Percentiles rank a stretch among this genome's conserved stretches.
Evolutionary conservation across 2,113 vertebrate genomes (phyloP).

Genomic region (Bettongia penicillata): DNA sequence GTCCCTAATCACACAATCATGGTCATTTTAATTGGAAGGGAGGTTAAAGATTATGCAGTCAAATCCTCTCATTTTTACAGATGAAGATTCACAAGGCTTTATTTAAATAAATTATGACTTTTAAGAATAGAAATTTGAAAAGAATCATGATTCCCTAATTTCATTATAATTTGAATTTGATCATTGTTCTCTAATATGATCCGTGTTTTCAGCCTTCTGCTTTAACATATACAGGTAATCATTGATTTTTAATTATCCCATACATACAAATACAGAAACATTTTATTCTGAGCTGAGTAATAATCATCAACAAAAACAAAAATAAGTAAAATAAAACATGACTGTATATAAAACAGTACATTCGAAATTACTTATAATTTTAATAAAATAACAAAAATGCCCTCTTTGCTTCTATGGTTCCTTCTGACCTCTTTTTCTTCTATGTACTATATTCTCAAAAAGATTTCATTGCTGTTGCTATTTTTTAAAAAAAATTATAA

Average conservation of each 20-base stretch:
- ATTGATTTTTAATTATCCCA: background rate
- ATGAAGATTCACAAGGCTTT: background rate
- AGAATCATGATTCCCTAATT: background rate
- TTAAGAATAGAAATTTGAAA: background rate
- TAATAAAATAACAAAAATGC: background rate
- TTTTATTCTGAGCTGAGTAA: background rate
- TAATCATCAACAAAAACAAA: background rate
- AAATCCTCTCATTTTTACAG: background rate
- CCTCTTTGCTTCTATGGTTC: background rate
- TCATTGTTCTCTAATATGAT: background rate
- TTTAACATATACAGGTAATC: background rate
- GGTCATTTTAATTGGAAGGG: background rate
- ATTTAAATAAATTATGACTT: background rate
- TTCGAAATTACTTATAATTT: background rate
- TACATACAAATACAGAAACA: background rate
- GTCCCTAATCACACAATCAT: background rate
- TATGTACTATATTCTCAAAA: background rate
- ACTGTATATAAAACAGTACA: background rate
- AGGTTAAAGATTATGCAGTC: background rate
- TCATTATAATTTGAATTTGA: background rate
- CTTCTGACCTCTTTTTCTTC: background rate
- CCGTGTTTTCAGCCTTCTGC: background rate
- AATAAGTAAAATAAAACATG: background rate
- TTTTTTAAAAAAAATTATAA: background rate
- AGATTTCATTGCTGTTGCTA: background rate